phyloP scores from a whole-genome alignment of 2,888 invertebrate genomes.

The Melinaea menophilus region DNA sequence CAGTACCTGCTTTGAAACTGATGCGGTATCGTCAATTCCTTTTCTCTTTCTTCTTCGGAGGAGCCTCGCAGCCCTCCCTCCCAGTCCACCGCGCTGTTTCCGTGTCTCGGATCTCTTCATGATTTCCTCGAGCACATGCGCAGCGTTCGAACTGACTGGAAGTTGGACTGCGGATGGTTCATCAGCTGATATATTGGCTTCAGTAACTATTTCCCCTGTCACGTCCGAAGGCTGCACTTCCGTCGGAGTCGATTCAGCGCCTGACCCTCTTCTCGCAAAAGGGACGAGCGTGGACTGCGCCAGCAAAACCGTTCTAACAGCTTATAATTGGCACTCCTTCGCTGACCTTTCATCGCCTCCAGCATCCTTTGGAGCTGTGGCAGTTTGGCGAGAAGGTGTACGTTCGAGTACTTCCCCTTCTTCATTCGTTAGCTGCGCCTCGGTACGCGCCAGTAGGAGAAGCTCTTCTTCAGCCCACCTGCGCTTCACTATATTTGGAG shows the following conservation, averaged over 20 bases:
- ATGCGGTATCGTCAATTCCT: background rate
- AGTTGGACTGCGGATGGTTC: too few species aligned
- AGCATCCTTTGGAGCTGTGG: too few species aligned
- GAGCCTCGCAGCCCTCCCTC: constrained; percentile 12
- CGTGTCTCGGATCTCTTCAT: constrained; percentile 9
- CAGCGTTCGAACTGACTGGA: constrained; percentile 1
- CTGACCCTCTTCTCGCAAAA: constrained; percentile 20
- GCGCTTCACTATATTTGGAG: constrained; percentile 28
- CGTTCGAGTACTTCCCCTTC: constrained; percentile 17
- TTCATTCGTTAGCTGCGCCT: background rate
- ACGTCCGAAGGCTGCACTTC: background rate
- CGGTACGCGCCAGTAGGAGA: constrained; percentile 10
- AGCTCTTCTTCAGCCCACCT: constrained; percentile 31
- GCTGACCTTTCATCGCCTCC: too few species aligned
- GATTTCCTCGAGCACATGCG: constrained; percentile 6
- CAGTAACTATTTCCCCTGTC: too few species aligned
- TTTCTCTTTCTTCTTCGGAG: background rate
- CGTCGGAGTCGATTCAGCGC: constrained; percentile 15
- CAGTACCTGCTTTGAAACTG: constrained; percentile 7
- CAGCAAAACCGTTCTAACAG: too few species aligned
- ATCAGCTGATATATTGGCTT: too few species aligned
- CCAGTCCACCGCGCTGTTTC: background rate
- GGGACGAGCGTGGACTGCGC: background rate
- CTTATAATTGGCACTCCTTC: too few species aligned
- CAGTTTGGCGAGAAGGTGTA: constrained; percentile 10